phyloP scores from a whole-genome alignment of 2,888 invertebrate genomes.

The Amblyjoppa proteus region DNA sequence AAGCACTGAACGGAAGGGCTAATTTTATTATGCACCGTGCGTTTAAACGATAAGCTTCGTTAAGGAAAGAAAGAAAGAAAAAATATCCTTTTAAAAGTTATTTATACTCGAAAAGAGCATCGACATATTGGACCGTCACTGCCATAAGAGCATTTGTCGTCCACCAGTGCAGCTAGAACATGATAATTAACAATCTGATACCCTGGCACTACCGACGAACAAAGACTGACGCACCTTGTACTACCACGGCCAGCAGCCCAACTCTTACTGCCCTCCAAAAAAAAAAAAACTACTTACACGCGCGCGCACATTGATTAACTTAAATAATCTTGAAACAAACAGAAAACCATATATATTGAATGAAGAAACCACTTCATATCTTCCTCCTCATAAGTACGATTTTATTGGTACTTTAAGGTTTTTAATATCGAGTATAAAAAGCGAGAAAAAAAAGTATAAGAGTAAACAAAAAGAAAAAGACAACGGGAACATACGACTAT shows the following conservation, averaged over 20 bases:
- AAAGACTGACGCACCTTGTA: slow-evolving; percentile 65
- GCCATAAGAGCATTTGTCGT: slow-evolving; percentile 58
- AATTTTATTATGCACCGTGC: neutral
- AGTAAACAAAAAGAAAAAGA: slow-evolving; percentile 23
- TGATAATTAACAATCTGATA: neutral
- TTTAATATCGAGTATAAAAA: slow-evolving; percentile 23
- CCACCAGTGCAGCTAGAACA: slow-evolving; percentile 56
- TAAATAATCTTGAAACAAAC: slow-evolving; percentile 13
- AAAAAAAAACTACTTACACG: slow-evolving; percentile 9
- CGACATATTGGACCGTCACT: slow-evolving; percentile 47
- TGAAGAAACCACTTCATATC: slow-evolving; percentile 5
- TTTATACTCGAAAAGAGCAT: slow-evolving; percentile 43
- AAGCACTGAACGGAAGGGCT: slow-evolving; percentile 76
- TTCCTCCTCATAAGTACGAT: slow-evolving; percentile 27
- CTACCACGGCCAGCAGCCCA: slow-evolving; percentile 42
- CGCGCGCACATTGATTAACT: slow-evolving; percentile 16
- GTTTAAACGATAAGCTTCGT: slow-evolving; percentile 6
- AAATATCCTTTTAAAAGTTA: slow-evolving; percentile 13
- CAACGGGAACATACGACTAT: slow-evolving; percentile 41
- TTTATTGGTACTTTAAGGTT: slow-evolving; percentile 13
- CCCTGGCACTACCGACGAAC: slow-evolving; percentile 42
- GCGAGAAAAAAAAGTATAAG: slow-evolving; percentile 1
- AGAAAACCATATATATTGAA: neutral
- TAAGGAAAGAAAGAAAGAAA: slow-evolving; percentile 6
- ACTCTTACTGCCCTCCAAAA: slow-evolving; percentile 13